Base-by-base conservation (phyloP, 2,113 vertebrate genomes). In the Gambusia affinis region DNA sequence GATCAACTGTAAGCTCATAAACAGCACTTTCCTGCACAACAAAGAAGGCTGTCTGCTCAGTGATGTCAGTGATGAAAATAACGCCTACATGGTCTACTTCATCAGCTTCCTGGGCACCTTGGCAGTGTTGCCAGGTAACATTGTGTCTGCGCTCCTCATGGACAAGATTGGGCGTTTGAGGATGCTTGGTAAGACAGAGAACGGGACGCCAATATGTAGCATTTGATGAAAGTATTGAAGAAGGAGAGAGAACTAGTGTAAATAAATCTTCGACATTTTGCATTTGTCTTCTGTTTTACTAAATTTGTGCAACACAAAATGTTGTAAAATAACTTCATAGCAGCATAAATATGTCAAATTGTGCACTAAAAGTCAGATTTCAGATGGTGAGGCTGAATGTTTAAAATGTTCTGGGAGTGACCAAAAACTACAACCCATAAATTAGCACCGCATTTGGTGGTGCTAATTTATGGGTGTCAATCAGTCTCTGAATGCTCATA, bases 81-180 rank as follows among this genome's bases (percentile, higher is more conserved):
- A 97, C 0, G 98, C 98, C 91, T 99, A 99, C 95, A 99, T 99
- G 98, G 95, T 99, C 79, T 99, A 99, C 91, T 99, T 99, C 0
- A 97, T 99, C 93, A 99, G 97, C 85, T 99, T 99, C 94, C 76
- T 99, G 85, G 97, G 97, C 73, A 97, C 97, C 1, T 86, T 99
- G 91, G 98, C 98, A 0, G 97, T 99, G 72, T 94, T 99, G 61
- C 98, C 98, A 0, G 97, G 98, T 3, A 99, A 99, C 91, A 99
- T 99, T 0, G 97, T 99, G 81, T 98, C 97, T 0, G 98, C 97
- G 0, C 92, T 99, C 87, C 96, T 99, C 77, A 98, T 99, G 97
- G 98, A 99, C 93, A 99, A 99, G 95, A 97, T 99, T 0, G 98
- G 98, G 72, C 96, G 97, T 42, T 95, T 99, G 39, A 95, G 97